Conservation (phyloP, 2,888 invertebrate genomes). For the Polia nebulosa region DNA sequence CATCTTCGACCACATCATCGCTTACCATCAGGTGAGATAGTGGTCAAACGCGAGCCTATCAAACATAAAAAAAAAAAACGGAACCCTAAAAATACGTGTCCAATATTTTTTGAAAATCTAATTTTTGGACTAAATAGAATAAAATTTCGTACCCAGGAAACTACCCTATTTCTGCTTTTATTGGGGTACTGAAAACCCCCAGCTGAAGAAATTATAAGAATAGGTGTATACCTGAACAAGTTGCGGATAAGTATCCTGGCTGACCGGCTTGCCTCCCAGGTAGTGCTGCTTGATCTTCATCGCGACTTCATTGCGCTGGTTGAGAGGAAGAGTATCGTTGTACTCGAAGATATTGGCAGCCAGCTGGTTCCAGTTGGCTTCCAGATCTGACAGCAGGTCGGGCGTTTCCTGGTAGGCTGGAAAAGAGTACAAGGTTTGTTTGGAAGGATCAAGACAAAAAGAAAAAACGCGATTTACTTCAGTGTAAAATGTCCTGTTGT, state of each 20-base stretch:
- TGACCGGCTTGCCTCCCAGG: conserved; percentile 88
- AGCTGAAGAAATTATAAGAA: not conserved
- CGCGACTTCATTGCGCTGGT: conserved; percentile 84
- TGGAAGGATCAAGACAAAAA: not conserved
- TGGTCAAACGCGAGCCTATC: no score
- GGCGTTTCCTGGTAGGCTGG: conserved; percentile 81
- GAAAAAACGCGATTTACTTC: not conserved
- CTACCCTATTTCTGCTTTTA: no score
- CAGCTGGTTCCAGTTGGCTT: conserved; percentile 91
- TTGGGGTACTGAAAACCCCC: no score
- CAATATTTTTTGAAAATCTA: no score
- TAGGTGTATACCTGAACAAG: conserved; percentile 79
- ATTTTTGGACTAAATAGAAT: no score
- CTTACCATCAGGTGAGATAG: no score
- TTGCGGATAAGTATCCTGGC: conserved; percentile 83
- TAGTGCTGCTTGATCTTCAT: conserved; percentile 90
- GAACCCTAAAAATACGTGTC: no score
- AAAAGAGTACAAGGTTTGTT: conserved; percentile 4
- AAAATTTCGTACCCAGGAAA: no score
- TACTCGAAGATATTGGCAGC: conserved; percentile 92
- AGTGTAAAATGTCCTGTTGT: no score
- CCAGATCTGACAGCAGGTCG: conserved; percentile 86
- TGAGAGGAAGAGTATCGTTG: conserved; percentile 90
- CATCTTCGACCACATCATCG: no score
- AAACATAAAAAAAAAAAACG: no score